Percentiles rank a stretch among this genome's conserved stretches.
Evolutionary conservation across 2,888 invertebrate genomes (phyloP).

Genomic region (Drosophila flavopinicola): DNA sequence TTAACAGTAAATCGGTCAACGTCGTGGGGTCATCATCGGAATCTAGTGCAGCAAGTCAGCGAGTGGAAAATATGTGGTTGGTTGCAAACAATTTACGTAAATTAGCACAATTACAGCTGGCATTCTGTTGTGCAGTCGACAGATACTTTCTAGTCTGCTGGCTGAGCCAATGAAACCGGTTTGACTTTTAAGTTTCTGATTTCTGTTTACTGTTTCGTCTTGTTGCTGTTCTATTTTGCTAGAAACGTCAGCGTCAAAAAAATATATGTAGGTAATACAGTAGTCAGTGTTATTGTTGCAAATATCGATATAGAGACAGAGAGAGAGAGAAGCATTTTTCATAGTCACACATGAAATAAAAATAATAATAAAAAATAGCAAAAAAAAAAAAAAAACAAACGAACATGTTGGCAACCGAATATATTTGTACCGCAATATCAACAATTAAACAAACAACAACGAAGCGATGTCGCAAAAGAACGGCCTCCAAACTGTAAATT

Average conservation of each 20-base stretch:
- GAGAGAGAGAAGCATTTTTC: slow-evolving; percentile 13
- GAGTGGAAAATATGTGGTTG: slow-evolving; percentile 51
- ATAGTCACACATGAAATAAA: slow-evolving; percentile 11
- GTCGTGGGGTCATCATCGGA: slow-evolving; percentile 52
- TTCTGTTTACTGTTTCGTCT: slow-evolving; percentile 33
- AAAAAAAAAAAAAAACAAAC: neutral
- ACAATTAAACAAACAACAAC: neutral
- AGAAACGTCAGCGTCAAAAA: slow-evolving; percentile 24
- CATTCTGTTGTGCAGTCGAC: slow-evolving; percentile 39
- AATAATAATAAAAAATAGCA: neutral
- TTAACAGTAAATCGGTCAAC: slow-evolving; percentile 53
- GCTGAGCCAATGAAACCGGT: slow-evolving; percentile 54
- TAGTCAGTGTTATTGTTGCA: slow-evolving; percentile 20
- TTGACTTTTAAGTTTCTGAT: slow-evolving; percentile 38
- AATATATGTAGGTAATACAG: slow-evolving; percentile 10
- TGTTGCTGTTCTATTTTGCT: slow-evolving; percentile 14
- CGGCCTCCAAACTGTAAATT: neutral
- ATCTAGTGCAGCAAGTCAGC: slow-evolving; percentile 59
- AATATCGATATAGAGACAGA: neutral
- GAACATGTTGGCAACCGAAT: neutral
- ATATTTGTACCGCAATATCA: neutral
- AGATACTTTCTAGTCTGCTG: slow-evolving; percentile 63
- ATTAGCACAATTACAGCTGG: slow-evolving; percentile 66
- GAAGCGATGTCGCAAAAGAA: neutral
- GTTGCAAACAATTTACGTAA: slow-evolving; percentile 67